Percentiles rank a stretch among this genome's conserved stretches.
Conservation (phyloP, 2,113 vertebrate species). For the Hippopotamus amphibius region DNA sequence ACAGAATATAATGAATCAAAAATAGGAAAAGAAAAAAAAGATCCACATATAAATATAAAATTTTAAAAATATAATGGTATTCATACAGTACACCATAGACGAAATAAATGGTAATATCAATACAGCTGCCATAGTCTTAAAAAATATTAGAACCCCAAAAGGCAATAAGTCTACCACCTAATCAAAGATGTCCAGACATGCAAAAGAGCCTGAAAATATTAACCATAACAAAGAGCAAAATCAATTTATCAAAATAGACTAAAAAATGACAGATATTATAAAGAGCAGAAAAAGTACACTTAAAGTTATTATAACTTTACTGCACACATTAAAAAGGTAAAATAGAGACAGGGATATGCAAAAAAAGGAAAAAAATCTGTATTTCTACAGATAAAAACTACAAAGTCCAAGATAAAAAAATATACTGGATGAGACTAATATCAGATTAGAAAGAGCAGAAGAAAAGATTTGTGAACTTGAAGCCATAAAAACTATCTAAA, state of each 20-base stretch:
- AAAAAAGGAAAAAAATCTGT: background rate
- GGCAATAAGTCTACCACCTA: background rate
- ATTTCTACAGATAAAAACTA: background rate
- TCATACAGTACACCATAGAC: background rate
- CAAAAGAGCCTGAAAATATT: background rate
- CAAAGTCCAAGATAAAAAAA: background rate
- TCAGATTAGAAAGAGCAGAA: background rate
- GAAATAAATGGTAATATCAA: background rate
- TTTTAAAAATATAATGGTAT: background rate
- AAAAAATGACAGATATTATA: background rate
- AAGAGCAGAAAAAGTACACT: background rate
- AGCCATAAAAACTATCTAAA: background rate
- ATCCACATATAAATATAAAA: background rate
- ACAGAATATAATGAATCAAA: background rate
- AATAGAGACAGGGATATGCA: background rate
- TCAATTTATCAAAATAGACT: background rate
- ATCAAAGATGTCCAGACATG: background rate
- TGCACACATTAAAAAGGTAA: background rate
- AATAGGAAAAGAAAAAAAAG: background rate
- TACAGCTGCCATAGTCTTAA: background rate
- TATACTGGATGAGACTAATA: background rate
- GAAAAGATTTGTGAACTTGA: background rate
- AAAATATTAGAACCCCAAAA: background rate
- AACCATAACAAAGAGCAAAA: background rate
- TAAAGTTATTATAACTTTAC: background rate